Evolutionary conservation across 2,797 vertebrate species (phyloP).

Genomic region (Caiman crocodilus): DNA sequence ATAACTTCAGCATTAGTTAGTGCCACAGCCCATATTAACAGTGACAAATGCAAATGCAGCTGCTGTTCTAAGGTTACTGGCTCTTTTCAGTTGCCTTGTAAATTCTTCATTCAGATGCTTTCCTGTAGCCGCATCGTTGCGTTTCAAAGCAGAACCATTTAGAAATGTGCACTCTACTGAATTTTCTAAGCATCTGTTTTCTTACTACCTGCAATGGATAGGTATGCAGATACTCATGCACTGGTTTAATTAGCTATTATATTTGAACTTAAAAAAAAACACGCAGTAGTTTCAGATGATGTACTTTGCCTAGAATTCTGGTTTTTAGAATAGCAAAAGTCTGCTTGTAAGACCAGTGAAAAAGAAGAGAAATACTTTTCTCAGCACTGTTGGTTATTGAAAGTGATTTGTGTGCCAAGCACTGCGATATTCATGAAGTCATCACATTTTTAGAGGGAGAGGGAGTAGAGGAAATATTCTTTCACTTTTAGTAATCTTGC

Average conservation of each 20-base stretch:
- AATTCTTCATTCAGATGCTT: not conserved
- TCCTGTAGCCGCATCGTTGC: not conserved
- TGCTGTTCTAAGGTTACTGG: not conserved
- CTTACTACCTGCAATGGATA: not conserved
- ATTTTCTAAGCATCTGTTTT: not conserved
- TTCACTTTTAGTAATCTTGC: not conserved
- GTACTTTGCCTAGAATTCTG: too few species aligned
- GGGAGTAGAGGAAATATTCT: not conserved
- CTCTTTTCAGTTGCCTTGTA: not conserved
- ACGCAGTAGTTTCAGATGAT: too few species aligned
- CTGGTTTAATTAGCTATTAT: not conserved
- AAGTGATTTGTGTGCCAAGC: not conserved
- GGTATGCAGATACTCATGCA: not conserved
- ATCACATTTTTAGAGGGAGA: not conserved
- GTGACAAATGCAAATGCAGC: not conserved
- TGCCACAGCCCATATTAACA: too few species aligned
- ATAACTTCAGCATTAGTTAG: not conserved
- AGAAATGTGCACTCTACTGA: not conserved
- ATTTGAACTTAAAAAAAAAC: not conserved
- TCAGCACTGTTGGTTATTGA: not conserved
- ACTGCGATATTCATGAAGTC: not conserved
- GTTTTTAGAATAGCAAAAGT: too few species aligned
- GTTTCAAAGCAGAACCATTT: not conserved
- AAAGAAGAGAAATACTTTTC: not conserved
- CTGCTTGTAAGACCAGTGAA: not conserved